Evolutionary conservation across 2,888 invertebrate species (phyloP), one percentile per base, ranked within the genome.

Genomic region (Andrena praecox): DNA sequence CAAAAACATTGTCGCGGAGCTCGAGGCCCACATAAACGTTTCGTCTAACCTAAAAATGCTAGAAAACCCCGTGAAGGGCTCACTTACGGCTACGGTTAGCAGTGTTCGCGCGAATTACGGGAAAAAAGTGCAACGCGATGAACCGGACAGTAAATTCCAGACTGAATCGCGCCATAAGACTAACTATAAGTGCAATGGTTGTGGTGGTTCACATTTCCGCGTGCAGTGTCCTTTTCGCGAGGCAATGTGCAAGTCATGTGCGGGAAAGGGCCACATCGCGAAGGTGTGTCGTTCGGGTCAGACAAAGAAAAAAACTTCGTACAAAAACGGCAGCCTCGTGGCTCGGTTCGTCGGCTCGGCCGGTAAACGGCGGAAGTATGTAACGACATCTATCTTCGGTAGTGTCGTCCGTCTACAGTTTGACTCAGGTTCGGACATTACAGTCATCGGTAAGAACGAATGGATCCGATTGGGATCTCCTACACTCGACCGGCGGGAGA

Each of bases 161-260:
- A 33, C 33, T 33, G 33, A 33, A 33, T 33, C 33, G 2, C 8
- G 33, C 8, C 33, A 1, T 33, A 33, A 2, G 33, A 33, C 33
- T 33, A 33, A 8, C 33, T 33, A 8, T 33, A 72, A 63, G 24
- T 72, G 72, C 8, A 63, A 63, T 12, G 63, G 33, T 7, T 72
- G 72, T 16, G 72, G 33, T 8, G 33, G 52, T 10, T 10, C 54
- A 0, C 63, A 72, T 12, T 5, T 24, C 10, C 62, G 72, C 0
- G 29, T 35, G 4, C 33, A 63, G 24, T 72, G 72, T 6, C 3
- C 50, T 2, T 72, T 72, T 33, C 62, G 52, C 12, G 72, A 72
- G 2, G 63, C 27, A 6, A 27, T 33, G 8, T 72, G 72, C 6
- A 7, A 33, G 8, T 33, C 33, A 33, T 33, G 8, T 33, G 33